Conservation (phyloP, 2,797 vertebrate genomes). For the Amazonetta brasiliensis region DNA sequence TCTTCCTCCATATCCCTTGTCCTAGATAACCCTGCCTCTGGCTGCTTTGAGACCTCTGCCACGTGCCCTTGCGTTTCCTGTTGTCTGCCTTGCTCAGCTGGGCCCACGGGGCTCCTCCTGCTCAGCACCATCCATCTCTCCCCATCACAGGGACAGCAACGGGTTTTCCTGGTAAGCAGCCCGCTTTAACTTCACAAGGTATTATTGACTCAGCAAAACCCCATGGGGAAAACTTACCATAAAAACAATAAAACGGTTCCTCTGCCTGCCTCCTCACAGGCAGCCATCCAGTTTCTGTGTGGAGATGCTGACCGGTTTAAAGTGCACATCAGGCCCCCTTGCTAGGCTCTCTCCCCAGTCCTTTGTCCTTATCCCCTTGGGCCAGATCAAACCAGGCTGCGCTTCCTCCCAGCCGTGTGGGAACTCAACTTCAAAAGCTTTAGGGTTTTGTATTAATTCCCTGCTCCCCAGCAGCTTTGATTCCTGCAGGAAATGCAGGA, state of each 20-base stretch:
- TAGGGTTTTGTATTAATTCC: background rate
- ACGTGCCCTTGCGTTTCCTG: background rate
- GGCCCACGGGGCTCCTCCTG: background rate
- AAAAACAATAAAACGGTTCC: background rate
- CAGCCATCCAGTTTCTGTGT: background rate
- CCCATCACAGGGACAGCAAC: background rate
- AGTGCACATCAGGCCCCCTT: background rate
- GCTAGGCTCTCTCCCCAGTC: background rate
- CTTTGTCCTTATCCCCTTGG: constrained; percentile 34
- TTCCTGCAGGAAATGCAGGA: constrained; percentile 17
- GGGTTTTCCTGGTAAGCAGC: background rate
- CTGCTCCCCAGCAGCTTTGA: background rate
- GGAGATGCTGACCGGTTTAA: background rate
- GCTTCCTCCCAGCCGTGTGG: background rate
- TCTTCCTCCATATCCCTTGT: background rate
- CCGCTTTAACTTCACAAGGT: background rate
- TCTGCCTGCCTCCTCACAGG: background rate
- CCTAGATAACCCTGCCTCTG: background rate
- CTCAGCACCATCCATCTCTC: background rate
- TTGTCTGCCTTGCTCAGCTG: background rate
- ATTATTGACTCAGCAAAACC: constrained; percentile 12
- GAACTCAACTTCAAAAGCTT: constrained; percentile 30
- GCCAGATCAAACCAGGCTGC: background rate
- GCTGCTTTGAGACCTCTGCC: background rate
- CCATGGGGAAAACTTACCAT: background rate